A percentile compares a stretch with the other conserved stretches of the same genome.
Evolutionary conservation across 2,888 invertebrate species (phyloP).

Genomic region (Eumerus sabulonum): DNA sequence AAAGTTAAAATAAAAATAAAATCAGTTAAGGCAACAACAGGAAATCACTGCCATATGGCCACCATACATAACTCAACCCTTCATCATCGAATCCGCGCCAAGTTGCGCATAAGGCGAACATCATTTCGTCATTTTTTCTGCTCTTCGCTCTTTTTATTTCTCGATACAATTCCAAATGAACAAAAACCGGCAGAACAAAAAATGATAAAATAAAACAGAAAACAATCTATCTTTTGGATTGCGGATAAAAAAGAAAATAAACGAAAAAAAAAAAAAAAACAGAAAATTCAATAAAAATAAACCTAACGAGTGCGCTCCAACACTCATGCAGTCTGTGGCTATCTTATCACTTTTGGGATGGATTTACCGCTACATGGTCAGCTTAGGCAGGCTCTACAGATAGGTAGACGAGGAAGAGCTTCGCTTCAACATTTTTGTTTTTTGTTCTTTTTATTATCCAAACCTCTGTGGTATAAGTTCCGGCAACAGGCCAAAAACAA

Average conservation of each 20-base stretch:
- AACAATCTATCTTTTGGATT: constrained; percentile 18
- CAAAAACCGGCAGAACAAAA: too few species aligned
- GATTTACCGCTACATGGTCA: constrained; percentile 16
- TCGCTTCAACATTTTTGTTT: too few species aligned
- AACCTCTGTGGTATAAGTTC: constrained; percentile 15
- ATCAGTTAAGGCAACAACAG: constrained; percentile 13
- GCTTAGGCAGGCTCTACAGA: not conserved
- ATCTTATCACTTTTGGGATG: constrained; percentile 49
- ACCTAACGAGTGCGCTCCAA: constrained; percentile 3
- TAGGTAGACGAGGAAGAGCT: too few species aligned
- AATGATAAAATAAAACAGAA: too few species aligned
- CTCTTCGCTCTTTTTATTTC: too few species aligned
- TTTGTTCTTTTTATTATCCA: not conserved
- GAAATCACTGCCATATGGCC: constrained; percentile 43
- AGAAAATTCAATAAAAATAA: constrained; percentile 12
- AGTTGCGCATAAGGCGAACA: too few species aligned
- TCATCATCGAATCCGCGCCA: too few species aligned
- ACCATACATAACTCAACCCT: too few species aligned
- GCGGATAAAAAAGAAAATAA: constrained; percentile 42
- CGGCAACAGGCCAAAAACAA: constrained; percentile 48
- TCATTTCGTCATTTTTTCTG: not conserved
- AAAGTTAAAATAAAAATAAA: constrained; percentile 14
- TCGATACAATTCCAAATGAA: too few species aligned
- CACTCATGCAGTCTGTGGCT: constrained; percentile 28
- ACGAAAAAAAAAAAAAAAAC: constrained; percentile 27